Base-by-base conservation (phyloP, 2,797 vertebrate genomes). In the Syncerus caffer region DNA sequence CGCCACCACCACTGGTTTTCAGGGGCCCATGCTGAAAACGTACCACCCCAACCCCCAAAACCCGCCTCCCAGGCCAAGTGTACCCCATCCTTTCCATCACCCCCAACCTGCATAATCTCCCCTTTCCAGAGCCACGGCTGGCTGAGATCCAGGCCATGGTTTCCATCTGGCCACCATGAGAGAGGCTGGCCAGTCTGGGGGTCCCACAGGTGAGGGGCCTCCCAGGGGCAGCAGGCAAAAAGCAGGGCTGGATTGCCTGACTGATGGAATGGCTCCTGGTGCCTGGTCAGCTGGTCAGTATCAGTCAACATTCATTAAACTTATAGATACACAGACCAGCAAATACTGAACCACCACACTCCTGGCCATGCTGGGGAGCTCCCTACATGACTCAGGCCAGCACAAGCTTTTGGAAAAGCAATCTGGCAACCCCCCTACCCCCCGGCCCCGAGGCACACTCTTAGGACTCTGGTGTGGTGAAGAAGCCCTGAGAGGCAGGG, bases 211-310 rank as follows among this genome's bases (percentile, higher is more conserved):
- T 95, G 34, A 89, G 45, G 74, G 45, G 17, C 60, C 53, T 53
- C 85, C 55, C 3, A 10, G 45, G 90, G 85, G 55, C 74, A 16
- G 13, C 0, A 3, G 53, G 34, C 7, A 16, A 85, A 85, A 79
- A 58, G 60, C n/a, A 47, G 85, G 45, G 62, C 60, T 17, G 51
- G 57, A 60, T 50, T 9, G 4, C 78, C 3, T 13, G 57, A 38
- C 15, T 23, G 51, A 15, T 6, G 42, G 71, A 89, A 50, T 34
- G 82, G 47, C 84, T 93, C 57, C 86, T 64, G 80, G 42, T 4
- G 34, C 29, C 67, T 64, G 62, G 96, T 74, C 96, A 86, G 93
- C 89, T 67, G 89, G 97, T 15, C 57, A 95, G 93, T 55, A 74
- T 62, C 60, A 12, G 87, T 8, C 23, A 2, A 12, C 62, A 12